phyloP scores from a whole-genome alignment of 64 coral and sea anemone species.

The Montipora cactus region DNA sequence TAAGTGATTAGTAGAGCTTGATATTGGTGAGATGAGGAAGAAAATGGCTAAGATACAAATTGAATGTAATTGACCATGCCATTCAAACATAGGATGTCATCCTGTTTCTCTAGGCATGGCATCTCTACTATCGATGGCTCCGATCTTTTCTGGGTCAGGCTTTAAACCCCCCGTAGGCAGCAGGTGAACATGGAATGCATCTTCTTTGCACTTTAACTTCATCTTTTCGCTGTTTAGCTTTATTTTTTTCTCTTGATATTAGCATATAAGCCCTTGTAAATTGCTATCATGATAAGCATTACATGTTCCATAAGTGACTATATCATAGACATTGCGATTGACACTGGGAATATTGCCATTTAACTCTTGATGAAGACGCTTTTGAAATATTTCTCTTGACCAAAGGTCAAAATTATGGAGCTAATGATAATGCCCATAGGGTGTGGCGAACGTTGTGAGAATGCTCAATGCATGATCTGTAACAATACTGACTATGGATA shows the following conservation, averaged over 20 bases:
- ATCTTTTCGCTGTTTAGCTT: not conserved
- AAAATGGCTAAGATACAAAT: slow-evolving; percentile 33
- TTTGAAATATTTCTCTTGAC: slow-evolving; percentile 30
- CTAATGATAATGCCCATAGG: slow-evolving; percentile 6
- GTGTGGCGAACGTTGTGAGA: slow-evolving; percentile 5
- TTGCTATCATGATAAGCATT: slow-evolving; percentile 7
- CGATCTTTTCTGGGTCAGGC: not conserved
- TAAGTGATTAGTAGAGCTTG: too few species aligned
- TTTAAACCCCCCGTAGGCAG: slow-evolving; percentile 1
- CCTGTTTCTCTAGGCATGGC: not conserved
- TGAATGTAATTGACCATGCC: slow-evolving; percentile 3
- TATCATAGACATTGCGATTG: too few species aligned
- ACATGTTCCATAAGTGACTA: too few species aligned
- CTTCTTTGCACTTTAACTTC: not conserved
- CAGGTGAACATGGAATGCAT: slow-evolving; percentile 13
- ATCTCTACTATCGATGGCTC: not conserved
- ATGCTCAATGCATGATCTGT: not conserved
- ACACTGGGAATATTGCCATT: too few species aligned
- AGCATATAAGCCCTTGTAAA: not conserved
- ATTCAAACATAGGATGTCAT: not conserved
- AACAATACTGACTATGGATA: too few species aligned
- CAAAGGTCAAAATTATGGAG: too few species aligned
- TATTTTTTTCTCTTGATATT: slow-evolving; percentile 15
- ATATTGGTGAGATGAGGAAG: not conserved
- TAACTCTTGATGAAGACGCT: not conserved